Evolutionary conservation across 2,888 invertebrate genomes (phyloP), one percentile per base, ranked within the genome.

Genomic region (Perizoma flavofasciatum): DNA sequence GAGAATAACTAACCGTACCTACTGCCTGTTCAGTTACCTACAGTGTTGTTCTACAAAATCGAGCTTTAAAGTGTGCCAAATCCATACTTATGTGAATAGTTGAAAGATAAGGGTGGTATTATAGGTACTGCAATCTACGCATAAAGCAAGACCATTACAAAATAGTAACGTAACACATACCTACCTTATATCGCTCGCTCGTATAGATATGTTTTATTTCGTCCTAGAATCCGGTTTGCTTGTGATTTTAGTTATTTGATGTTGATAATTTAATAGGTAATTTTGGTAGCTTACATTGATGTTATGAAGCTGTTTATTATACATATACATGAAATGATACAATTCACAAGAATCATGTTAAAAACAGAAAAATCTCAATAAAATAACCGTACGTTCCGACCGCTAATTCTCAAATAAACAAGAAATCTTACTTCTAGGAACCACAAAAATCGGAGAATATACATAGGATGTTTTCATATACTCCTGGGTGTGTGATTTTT

Each of bases 61-160:
- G 55, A 45, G 59, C 52, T 55, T 57, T 50, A 61, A 59, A 22
- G 55, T 63, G 65, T 63, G 61, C 58, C 57, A 59, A 65, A 66
- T 58, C 58, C 59, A 59, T 59, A 55, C 55, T n/a, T 40, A 43
- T 39, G 47, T 56, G 61, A 58, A 60, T 59, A 59, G 55, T 50
- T 49, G 44, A 56, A 57, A 60, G 63, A 66, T 66, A 68, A 64
- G 66, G 64, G 60, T 48, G 52, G 45, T 55, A 59, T 53, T 48
- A 40, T 51, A 60, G 49, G 55, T 60, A 58, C 52, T 50, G 47
- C 55, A 58, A 49, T 62, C 46, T 52, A 58, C 63, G 61, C 59
- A 22, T 64, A 59, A 50, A 50, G 55, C 71, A 67, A 77, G 74
- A 74, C 65, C 72, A 64, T 56, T 43, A 60, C 66, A 73, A 73